Conservation (phyloP, 2,888 invertebrate species). For the Andrena haemorrhoa region DNA sequence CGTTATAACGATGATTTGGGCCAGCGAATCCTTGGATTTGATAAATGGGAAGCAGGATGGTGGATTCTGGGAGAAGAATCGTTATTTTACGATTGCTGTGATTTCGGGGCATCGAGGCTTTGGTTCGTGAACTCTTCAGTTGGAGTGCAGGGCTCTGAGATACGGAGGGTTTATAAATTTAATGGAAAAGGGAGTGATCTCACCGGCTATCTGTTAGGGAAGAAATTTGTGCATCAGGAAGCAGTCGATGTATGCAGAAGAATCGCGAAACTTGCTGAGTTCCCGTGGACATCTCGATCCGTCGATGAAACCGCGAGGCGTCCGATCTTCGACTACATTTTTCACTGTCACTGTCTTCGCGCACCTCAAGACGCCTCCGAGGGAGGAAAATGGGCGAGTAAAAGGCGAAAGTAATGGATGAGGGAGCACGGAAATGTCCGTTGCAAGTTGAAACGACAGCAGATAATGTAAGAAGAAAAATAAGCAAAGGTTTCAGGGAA, state of each 20-base stretch:
- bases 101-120: not conserved
- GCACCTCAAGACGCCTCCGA: not conserved
- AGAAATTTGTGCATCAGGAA: not conserved
- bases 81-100: not conserved
- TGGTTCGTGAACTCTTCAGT: too few species aligned
- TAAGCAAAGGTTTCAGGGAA: too few species aligned
- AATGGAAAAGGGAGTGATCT: not conserved
- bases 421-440: not conserved
- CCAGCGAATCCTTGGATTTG: not conserved
- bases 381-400: not conserved
- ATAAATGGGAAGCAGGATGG: not conserved
- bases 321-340: conserved; percentile 4
- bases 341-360: conserved; percentile 23
- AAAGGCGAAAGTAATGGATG: not conserved
- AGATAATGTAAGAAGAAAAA: too few species aligned
- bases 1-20: not conserved
- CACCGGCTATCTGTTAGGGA: not conserved
- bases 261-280: not conserved
- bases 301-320: not conserved
- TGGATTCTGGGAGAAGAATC: not conserved
- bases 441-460: too few species aligned
- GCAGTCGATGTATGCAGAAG: conserved; percentile 3
- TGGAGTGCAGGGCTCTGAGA: not conserved
- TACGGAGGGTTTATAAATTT: not conserved
- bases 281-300: not conserved